phyloP scores from a whole-genome alignment of 92 coral and sea anemone genomes.

The Diadumene lineata region DNA sequence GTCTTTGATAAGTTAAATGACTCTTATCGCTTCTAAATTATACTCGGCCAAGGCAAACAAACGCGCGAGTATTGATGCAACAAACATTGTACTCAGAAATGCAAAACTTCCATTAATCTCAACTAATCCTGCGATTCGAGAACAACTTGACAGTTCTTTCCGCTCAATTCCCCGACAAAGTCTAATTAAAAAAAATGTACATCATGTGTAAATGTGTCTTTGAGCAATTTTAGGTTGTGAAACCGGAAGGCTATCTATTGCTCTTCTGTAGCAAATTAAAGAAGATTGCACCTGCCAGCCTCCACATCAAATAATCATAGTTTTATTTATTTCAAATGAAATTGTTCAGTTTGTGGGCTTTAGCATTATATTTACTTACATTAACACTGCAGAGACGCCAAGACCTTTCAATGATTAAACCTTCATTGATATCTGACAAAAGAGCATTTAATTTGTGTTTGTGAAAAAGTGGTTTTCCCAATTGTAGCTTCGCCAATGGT shows the following conservation, averaged over 20 bases:
- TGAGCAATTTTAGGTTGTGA: constrained; percentile 53
- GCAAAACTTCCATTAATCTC: constrained; percentile 33
- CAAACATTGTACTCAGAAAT: constrained; percentile 41
- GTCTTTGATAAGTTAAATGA: constrained; percentile 70
- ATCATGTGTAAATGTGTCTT: constrained; percentile 42
- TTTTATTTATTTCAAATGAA: constrained; percentile 78
- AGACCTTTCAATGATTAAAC: neutral
- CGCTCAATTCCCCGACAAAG: constrained; percentile 55
- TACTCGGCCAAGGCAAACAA: constrained; percentile 28
- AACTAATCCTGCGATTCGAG: constrained; percentile 27
- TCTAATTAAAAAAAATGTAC: constrained; percentile 66
- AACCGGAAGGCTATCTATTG: constrained; percentile 88
- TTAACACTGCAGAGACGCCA: neutral
- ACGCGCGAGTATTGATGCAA: constrained; percentile 34
- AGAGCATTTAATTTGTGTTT: neutral
- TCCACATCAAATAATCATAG: constrained; percentile 39
- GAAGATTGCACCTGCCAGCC: constrained; percentile 63
- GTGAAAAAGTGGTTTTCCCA: neutral
- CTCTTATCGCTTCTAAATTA: constrained; percentile 40
- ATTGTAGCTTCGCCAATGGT: neutral
- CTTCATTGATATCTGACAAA: neutral
- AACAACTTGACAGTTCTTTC: constrained; percentile 47
- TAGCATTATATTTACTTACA: neutral
- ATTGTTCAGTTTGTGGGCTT: constrained; percentile 14
- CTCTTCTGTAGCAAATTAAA: constrained; percentile 85